phyloP scores from a whole-genome alignment of 2,113 vertebrate species.

The Coracopsis vasa region DNA sequence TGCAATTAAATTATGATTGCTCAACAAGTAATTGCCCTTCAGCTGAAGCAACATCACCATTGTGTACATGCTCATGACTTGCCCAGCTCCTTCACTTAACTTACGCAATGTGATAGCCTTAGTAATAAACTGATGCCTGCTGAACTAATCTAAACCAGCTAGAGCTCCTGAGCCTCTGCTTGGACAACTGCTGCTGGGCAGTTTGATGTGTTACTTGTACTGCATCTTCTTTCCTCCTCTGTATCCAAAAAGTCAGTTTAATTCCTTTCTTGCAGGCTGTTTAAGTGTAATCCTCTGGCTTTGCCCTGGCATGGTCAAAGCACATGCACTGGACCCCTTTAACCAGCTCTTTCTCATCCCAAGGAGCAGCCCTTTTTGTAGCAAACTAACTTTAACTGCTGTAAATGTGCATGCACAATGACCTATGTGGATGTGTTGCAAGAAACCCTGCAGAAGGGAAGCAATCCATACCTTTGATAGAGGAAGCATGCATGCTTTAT shows the following conservation, averaged over 20 bases:
- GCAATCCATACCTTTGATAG: not conserved
- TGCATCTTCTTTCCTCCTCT: not conserved
- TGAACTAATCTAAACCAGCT: not conserved
- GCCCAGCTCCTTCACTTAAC: not conserved
- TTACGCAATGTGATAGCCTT: not conserved
- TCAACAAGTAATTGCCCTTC: constrained; percentile 9
- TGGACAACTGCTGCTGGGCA: not conserved
- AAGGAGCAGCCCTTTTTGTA: not conserved
- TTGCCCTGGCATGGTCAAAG: not conserved
- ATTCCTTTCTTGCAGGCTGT: not conserved
- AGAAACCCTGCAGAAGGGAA: not conserved
- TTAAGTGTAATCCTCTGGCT: not conserved
- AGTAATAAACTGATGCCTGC: not conserved
- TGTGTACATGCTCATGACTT: not conserved
- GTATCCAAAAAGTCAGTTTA: not conserved
- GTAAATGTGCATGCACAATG: not conserved
- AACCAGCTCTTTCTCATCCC: not conserved
- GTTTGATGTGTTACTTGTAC: not conserved
- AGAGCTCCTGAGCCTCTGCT: not conserved
- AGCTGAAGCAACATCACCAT: constrained; percentile 25
- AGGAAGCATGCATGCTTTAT: not conserved
- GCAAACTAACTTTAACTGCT: not conserved
- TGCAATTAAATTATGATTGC: not conserved
- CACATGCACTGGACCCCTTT: not conserved
- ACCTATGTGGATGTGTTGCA: not conserved